Base-by-base conservation (phyloP, 2,113 vertebrate species). In the Agapornis roseicollis region DNA sequence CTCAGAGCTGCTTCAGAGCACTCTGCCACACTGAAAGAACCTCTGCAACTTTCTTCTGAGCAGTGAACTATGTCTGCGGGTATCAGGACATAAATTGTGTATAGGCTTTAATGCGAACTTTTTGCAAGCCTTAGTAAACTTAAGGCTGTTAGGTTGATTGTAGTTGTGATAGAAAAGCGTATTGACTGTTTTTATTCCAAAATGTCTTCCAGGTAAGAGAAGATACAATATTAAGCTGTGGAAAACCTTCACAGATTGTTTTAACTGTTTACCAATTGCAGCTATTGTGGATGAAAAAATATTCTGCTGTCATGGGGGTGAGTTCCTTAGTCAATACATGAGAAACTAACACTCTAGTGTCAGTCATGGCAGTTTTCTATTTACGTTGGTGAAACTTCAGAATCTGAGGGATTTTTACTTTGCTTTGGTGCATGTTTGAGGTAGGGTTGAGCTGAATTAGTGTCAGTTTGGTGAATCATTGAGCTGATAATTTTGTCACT, bases 211-310 rank as follows among this genome's bases (percentile, higher is more conserved):
- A 99, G 99, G 99, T 98, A 99, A 99, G 98, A 98, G 99, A 98
- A 98, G 99, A 97, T 99, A 99, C 91, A 99, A 99, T 88, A 99
- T 99, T 97, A 99, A 99, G 95, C 98, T 99, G 79, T 99, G 99
- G 99, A 99, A 99, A 97, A 99, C 99, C 28, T 99, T 99, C 97
- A 99, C 99, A 83, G 99, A 99, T 97, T 99, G 99, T 97, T 99
- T 99, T 97, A 99, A 99, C 97, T 99, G 99, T 97, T 99, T 99
- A 93, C 99, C 99, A 49, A 99, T 99, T 96, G 99, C 99, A 60
- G 99, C 99, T 94, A 99, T 99, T 96, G 99, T 99, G 86, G 99
- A 99, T 96, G 99, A 99, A 97, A 99, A 99, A 94, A 99, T 99
- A 95, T 99, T 99, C 97, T 99, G 99, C 97, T 99, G 99, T 97